phyloP scores from a whole-genome alignment of 2,797 vertebrate genomes.

The Pangasius larnaudii region DNA sequence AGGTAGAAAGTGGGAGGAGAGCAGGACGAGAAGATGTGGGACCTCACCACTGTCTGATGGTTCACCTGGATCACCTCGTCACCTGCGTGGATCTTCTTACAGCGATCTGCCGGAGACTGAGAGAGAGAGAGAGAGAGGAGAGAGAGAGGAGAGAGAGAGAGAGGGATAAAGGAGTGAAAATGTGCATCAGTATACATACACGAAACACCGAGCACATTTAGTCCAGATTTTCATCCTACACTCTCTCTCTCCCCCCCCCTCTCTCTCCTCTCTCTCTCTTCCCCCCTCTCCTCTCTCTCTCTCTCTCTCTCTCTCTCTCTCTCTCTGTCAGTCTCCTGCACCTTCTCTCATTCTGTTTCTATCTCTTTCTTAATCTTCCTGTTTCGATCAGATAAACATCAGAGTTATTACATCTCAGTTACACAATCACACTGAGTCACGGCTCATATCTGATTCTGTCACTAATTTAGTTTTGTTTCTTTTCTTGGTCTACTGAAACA shows the following conservation, averaged over 20 bases:
- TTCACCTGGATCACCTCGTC: constrained; percentile 99
- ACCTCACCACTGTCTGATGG: constrained; percentile 98
- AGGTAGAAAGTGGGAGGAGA: background rate
- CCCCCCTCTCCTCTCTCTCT: background rate
- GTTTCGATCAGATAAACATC: constrained; percentile 20
- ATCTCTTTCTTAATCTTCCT: background rate
- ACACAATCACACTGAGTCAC: constrained; percentile 33
- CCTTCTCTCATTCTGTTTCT: background rate
- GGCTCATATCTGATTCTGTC: background rate
- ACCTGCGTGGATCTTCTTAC: constrained; percentile 99
- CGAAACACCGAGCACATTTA: background rate
- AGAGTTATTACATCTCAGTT: constrained; percentile 16
- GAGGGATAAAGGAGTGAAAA: too few relatives aligned
- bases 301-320: background rate
- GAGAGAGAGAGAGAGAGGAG: constrained; percentile 66
- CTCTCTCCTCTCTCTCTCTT: background rate
- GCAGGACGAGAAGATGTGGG: constrained; percentile 29
- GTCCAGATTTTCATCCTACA: background rate
- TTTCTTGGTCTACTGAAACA: background rate
- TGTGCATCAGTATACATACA: background rate
- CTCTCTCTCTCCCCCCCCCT: background rate
- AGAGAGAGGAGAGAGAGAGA: background rate
- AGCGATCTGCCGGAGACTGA: constrained; percentile 96
- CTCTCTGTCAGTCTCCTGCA: background rate
- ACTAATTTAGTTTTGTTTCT: constrained; percentile 17